phyloP scores from a whole-genome alignment of 2,888 invertebrate species.

The Chymomyza amoena region DNA sequence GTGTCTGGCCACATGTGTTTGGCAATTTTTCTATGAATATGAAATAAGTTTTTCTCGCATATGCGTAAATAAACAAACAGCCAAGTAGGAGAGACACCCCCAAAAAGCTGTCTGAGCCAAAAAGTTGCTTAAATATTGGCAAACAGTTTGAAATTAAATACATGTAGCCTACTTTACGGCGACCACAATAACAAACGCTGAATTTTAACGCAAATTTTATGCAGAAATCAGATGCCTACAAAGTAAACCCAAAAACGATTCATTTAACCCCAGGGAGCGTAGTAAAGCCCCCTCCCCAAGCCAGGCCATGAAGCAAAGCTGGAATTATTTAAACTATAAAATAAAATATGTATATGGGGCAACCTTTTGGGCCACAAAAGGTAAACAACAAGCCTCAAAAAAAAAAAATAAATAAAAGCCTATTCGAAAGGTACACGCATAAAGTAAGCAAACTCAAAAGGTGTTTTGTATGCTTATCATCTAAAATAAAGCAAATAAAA shows the following conservation, averaged over 20 bases:
- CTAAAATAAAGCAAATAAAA: neutral
- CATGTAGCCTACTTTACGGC: slow-evolving; percentile 49
- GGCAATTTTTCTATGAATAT: slow-evolving; percentile 71
- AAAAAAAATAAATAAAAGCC: neutral
- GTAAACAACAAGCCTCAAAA: neutral
- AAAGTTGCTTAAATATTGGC: neutral
- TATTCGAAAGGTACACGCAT: neutral
- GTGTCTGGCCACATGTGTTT: slow-evolving; percentile 66
- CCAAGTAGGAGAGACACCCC: slow-evolving; percentile 14
- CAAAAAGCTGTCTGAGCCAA: neutral
- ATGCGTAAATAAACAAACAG: slow-evolving; percentile 69
- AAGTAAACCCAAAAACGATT: slow-evolving; percentile 1
- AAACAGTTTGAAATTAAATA: slow-evolving; percentile 41
- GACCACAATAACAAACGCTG: slow-evolving; percentile 18
- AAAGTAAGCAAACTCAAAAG: neutral
- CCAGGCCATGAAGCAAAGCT: neutral
- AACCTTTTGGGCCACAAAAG: neutral
- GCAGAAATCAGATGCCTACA: slow-evolving; percentile 29
- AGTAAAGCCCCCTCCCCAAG: neutral
- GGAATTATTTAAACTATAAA: slow-evolving; percentile 42
- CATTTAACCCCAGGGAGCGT: neutral
- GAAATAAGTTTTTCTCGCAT: slow-evolving; percentile 57
- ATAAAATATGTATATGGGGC: slow-evolving; percentile 24
- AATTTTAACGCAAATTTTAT: slow-evolving; percentile 51
- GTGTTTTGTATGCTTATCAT: neutral